Evolutionary conservation across 1,140 invertebrate species (phyloP).

Genomic region (Lineus longissimus): DNA sequence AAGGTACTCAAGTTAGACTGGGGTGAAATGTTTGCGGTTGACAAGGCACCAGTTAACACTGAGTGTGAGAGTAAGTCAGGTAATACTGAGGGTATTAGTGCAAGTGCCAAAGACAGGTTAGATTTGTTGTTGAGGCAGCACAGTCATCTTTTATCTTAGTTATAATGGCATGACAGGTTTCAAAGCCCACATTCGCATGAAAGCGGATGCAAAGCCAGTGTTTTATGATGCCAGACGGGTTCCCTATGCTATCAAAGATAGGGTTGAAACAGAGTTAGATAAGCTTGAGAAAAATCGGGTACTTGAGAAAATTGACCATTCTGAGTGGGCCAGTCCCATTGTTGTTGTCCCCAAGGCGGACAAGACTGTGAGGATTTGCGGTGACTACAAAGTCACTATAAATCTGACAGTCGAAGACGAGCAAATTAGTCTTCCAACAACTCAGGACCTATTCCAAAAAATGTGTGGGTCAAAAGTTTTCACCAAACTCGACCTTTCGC

Average conservation of each 20-base stretch:
- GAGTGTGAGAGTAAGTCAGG: not conserved
- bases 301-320: conserved; percentile 41
- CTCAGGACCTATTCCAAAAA: not conserved
- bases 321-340: conserved; percentile 33
- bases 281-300: conserved; percentile 43
- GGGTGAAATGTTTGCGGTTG: not conserved
- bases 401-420: conserved; percentile 20
- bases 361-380: conserved; percentile 26
- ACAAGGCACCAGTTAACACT: not conserved
- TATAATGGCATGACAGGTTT: no score
- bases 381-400: conserved; percentile 40
- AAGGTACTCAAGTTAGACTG: conserved; percentile 1
- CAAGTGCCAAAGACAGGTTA: not conserved
- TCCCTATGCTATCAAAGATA: conserved; percentile 44
- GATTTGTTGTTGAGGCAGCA: no score
- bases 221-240: no score
- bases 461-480: conserved; percentile 8
- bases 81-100: not conserved
- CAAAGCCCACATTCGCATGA: conserved; percentile 16
- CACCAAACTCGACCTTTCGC: no score
- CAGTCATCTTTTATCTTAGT: no score
- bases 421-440: not conserved
- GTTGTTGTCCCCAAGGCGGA: conserved; percentile 24
- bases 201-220: conserved; percentile 9
- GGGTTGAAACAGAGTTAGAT: conserved; percentile 47